A percentile compares a stretch with the other conserved stretches of the same genome.
phyloP scores from a whole-genome alignment of 2,797 vertebrate species.

The Labroides dimidiatus region DNA sequence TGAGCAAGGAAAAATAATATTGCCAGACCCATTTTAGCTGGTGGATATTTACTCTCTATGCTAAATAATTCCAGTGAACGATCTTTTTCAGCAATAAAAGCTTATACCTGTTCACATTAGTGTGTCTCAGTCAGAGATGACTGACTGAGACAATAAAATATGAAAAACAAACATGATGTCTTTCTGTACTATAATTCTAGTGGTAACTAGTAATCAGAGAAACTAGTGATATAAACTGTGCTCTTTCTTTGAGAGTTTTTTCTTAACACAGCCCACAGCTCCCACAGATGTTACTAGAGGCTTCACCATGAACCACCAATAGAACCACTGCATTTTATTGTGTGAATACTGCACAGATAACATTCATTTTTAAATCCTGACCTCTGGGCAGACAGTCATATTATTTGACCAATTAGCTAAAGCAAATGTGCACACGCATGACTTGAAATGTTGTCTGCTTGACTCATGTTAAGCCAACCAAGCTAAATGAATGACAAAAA shows the following conservation, averaged over 20 bases:
- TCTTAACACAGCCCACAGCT: not conserved
- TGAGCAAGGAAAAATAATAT: too few relatives aligned
- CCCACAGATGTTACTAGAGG: not conserved
- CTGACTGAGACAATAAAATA: not conserved
- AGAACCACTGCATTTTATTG: not conserved
- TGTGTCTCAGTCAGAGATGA: constrained; percentile 1
- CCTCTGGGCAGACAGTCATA: constrained; percentile 44
- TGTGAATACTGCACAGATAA: not conserved
- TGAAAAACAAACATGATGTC: not conserved
- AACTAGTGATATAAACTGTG: not conserved
- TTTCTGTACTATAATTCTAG: not conserved
- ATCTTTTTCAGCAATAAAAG: not conserved
- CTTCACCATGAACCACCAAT: constrained; percentile 5
- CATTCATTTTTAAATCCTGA: constrained; percentile 28
- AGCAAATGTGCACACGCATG: constrained; percentile 42
- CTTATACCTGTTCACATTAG: not conserved
- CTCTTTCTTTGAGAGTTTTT: not conserved
- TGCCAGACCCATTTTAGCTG: too few relatives aligned
- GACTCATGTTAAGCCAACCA: constrained; percentile 48
- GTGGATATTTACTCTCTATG: not conserved
- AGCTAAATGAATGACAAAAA: constrained; percentile 37
- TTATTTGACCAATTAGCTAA: constrained; percentile 45
- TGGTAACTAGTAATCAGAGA: too few relatives aligned
- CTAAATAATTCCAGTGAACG: constrained; percentile 6
- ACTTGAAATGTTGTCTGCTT: constrained; percentile 40